These are phyloP conservation scores for Dasypus novemcinctus DNA, from an alignment of 2,113 vertebrate species.

Conservation along the genomic window DNA sequence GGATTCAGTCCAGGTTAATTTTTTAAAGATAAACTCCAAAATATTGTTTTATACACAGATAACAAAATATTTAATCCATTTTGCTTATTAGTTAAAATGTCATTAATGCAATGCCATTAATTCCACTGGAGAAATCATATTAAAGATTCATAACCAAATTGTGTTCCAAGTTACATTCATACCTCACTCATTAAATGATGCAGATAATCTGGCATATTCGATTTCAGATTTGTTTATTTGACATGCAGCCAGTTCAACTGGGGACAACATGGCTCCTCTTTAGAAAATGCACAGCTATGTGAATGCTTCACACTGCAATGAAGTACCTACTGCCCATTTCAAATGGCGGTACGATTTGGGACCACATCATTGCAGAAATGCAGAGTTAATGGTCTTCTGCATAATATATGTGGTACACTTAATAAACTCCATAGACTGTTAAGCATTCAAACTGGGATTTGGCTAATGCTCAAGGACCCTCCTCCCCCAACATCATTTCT, in stretches of 20 bases:
- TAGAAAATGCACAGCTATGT: background rate
- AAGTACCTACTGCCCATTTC: background rate
- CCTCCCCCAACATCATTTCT: background rate
- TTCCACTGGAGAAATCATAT: background rate
- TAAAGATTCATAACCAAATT: conserved; percentile 26
- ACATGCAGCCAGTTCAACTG: background rate
- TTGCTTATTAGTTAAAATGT: conserved; percentile 14
- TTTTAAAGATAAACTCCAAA: background rate
- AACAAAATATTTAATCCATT: background rate
- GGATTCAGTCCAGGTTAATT: background rate
- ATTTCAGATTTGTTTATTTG: conserved; percentile 17
- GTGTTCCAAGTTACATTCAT: background rate
- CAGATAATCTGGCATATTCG: background rate
- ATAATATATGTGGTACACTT: background rate
- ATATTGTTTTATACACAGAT: background rate
- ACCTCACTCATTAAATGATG: background rate
- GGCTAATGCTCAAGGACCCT: background rate
- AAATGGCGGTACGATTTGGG: background rate
- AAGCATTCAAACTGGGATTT: conserved; percentile 29
- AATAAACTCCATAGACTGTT: background rate
- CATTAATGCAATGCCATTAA: background rate
- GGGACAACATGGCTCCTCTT: background rate
- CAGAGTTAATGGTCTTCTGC: background rate
- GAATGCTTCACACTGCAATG: background rate
- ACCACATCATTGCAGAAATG: background rate